Conservation (phyloP, 2,888 invertebrate genomes). For the Diarsia rubi region DNA sequence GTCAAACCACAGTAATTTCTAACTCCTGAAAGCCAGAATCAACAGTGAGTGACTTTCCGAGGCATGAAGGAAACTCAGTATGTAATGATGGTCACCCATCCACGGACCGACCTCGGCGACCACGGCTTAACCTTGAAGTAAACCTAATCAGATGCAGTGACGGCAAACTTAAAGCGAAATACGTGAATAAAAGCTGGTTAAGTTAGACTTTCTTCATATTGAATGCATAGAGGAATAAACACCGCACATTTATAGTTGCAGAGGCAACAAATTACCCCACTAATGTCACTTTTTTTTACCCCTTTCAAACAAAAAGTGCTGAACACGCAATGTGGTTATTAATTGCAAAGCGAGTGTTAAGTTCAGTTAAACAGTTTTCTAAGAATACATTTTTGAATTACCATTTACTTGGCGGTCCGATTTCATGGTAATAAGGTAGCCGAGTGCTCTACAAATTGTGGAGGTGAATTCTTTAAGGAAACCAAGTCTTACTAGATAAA, state of each 20-base stretch:
- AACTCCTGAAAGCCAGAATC: too few species aligned
- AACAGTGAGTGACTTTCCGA: too few species aligned
- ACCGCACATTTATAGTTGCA: constrained; percentile 50
- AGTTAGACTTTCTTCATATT: constrained; percentile 25
- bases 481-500: background rate
- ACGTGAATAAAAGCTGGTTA: constrained; percentile 8
- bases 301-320: constrained; percentile 55
- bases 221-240: constrained; percentile 53
- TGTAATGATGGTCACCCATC: background rate
- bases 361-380: constrained; percentile 59
- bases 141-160: constrained; percentile 12
- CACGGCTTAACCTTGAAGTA: background rate
- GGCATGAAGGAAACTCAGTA: background rate
- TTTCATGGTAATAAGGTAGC: constrained; percentile 17
- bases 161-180: constrained; percentile 17
- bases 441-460: background rate
- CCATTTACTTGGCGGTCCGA: constrained; percentile 31
- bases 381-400: constrained; percentile 50
- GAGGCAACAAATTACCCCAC: constrained; percentile 65
- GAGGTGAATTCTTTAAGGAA: too few species aligned
- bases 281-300: constrained; percentile 68
- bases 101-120: background rate
- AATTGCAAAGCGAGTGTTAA: constrained; percentile 58
- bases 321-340: constrained; percentile 65
- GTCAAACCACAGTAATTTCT: too few species aligned